phyloP scores from a whole-genome alignment of 2,888 invertebrate species.

The Hypomecis punctinalis region DNA sequence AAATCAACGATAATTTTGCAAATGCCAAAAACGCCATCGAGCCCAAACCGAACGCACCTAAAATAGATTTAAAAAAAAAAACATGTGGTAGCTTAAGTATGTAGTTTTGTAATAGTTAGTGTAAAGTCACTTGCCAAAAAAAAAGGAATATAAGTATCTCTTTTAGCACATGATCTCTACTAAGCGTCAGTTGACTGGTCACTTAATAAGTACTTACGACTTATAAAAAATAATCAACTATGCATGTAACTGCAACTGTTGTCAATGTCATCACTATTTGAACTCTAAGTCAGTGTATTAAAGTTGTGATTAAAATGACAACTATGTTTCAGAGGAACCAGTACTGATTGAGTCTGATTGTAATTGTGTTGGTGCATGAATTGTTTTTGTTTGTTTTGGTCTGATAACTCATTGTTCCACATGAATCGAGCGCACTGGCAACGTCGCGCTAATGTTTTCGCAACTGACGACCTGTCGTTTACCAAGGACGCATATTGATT shows the following conservation, averaged over 20 bases:
- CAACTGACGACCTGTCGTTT: constrained; percentile 41
- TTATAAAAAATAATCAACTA: too few relatives aligned
- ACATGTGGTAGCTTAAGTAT: too few relatives aligned
- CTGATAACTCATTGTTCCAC: constrained; percentile 54
- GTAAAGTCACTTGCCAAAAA: too few relatives aligned
- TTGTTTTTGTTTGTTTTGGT: constrained; percentile 44
- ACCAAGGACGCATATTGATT: constrained; percentile 63
- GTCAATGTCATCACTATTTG: background rate
- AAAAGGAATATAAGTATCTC: too few relatives aligned
- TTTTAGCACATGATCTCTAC: too few relatives aligned
- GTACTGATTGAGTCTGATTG: constrained; percentile 11
- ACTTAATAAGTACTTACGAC: too few relatives aligned
- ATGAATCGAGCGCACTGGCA: constrained; percentile 35
- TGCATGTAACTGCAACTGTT: background rate
- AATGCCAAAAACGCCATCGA: too few relatives aligned
- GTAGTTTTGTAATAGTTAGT: too few relatives aligned
- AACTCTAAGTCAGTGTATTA: constrained; percentile 1
- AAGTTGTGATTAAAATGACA: background rate
- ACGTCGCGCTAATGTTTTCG: constrained; percentile 23
- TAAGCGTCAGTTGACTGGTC: too few relatives aligned
- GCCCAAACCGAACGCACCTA: too few relatives aligned
- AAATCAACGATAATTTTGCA: too few relatives aligned
- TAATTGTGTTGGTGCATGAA: constrained; percentile 29
- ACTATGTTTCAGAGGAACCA: constrained; percentile 1
- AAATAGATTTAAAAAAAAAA: too few relatives aligned